Evolutionary conservation across 2,797 vertebrate species (phyloP).

Genomic region (Notamacropus eugenii): DNA sequence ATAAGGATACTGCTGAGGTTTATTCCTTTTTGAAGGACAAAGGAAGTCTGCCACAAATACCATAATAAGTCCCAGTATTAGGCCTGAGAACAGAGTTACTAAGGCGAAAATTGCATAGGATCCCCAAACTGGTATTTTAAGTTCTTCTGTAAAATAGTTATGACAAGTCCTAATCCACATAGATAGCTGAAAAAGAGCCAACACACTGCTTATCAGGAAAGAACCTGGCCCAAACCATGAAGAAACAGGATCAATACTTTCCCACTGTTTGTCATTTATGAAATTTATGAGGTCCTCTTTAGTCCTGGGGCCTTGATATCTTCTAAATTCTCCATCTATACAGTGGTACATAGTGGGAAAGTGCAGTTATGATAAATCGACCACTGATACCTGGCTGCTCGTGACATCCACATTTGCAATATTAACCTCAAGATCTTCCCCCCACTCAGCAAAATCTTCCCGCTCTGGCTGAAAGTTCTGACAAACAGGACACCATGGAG

Average conservation of each 20-base stretch:
- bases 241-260: slow-evolving; percentile 91
- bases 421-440: slow-evolving; percentile 94
- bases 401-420: slow-evolving; percentile 98
- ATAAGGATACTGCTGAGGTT: slow-evolving; percentile 84
- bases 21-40: slow-evolving; percentile 92
- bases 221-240: slow-evolving; percentile 96
- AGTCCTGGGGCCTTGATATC: slow-evolving; percentile 94
- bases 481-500: slow-evolving; percentile 97
- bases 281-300: slow-evolving; percentile 96
- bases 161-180: slow-evolving; percentile 97
- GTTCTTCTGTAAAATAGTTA: slow-evolving; percentile 93
- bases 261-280: slow-evolving; percentile 94
- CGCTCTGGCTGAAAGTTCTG: slow-evolving; percentile 94
- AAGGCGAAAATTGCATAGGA: slow-evolving; percentile 93
- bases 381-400: slow-evolving; percentile 92
- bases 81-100: slow-evolving; percentile 92
- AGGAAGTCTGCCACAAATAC: slow-evolving; percentile 96
- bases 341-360: slow-evolving; percentile 76
- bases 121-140: slow-evolving; percentile 95
- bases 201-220: slow-evolving; percentile 96
- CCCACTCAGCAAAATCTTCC: slow-evolving; percentile 96
- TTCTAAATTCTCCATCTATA: slow-evolving; percentile 95
- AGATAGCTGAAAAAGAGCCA: slow-evolving; percentile 96
- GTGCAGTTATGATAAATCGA: too few species aligned
- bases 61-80: slow-evolving; percentile 92